phyloP scores from a whole-genome alignment of 2,113 vertebrate genomes.

The Geococcyx californianus region DNA sequence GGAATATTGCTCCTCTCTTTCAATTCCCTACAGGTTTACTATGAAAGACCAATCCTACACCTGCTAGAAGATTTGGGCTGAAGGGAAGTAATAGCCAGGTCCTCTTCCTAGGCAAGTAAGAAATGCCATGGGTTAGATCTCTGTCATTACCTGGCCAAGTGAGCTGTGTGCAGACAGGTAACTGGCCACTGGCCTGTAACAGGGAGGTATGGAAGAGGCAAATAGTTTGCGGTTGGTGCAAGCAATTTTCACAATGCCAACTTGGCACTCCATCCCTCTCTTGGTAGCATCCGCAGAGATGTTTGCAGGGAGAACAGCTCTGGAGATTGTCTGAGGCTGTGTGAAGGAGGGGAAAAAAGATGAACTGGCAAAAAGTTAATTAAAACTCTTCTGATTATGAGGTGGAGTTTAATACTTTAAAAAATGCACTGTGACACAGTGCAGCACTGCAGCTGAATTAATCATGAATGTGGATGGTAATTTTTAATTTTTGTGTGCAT shows the following conservation, averaged over 20 bases:
- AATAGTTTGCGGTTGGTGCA: neutral
- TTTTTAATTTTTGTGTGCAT: slow-evolving; percentile 78
- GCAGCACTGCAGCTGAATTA: slow-evolving; percentile 75
- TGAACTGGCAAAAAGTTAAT: slow-evolving; percentile 77
- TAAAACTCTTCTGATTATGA: slow-evolving; percentile 75
- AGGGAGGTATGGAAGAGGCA: neutral
- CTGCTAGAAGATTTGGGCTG: neutral
- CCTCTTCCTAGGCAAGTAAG: neutral
- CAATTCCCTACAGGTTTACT: neutral
- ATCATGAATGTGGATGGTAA: slow-evolving; percentile 74
- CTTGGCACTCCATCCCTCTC: fast-evolving
- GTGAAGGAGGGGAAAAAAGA: slow-evolving; percentile 4
- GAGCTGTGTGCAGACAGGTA: neutral
- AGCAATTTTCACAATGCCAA: neutral
- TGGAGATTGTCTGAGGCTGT: slow-evolving; percentile 54
- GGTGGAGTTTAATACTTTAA: slow-evolving; percentile 74
- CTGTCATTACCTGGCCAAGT: neutral
- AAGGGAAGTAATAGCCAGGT: neutral
- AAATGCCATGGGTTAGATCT: neutral
- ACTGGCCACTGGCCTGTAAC: neutral
- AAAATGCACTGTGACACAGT: slow-evolving; percentile 73
- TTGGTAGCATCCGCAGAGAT: neutral
- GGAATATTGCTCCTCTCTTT: neutral
- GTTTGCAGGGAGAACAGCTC: neutral
- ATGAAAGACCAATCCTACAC: neutral